Percentiles rank a stretch among this genome's conserved stretches.
These are phyloP conservation scores for Telmatochromis sp. DNA, from an alignment of 2,113 vertebrate species.

Conservation along the genomic window DNA sequence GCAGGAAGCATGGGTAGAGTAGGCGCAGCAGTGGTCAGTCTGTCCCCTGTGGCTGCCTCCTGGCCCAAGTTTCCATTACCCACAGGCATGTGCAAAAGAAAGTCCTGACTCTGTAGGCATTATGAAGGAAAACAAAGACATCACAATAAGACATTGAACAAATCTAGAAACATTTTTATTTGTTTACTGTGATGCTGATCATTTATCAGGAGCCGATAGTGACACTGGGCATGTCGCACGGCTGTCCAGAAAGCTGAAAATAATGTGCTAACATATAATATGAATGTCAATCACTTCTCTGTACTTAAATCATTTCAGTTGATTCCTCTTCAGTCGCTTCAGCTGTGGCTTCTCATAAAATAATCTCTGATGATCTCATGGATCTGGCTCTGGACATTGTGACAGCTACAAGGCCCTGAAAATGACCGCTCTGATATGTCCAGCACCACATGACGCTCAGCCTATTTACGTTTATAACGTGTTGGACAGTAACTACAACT, in stretches of 20 bases:
- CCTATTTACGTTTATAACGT: neutral
- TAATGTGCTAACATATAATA: neutral
- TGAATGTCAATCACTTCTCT: neutral
- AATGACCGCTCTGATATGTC: neutral
- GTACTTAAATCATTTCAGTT: neutral
- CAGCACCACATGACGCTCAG: neutral
- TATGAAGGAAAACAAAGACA: neutral
- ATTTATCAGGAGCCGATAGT: neutral
- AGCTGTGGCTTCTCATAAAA: neutral
- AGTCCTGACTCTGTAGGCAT: slow-evolving; percentile 84
- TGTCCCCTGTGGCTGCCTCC: slow-evolving; percentile 74
- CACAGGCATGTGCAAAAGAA: slow-evolving; percentile 87
- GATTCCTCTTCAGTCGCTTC: neutral
- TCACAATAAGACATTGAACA: neutral
- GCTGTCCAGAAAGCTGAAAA: neutral
- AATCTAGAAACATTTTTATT: neutral
- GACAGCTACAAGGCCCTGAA: neutral
- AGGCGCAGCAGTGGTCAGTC: slow-evolving; percentile 77
- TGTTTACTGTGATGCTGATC: neutral
- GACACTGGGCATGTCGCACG: neutral
- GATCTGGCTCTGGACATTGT: neutral
- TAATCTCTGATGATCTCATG: neutral
- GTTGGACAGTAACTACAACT: neutral
- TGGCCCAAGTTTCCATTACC: slow-evolving; percentile 79
- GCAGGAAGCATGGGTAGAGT: slow-evolving; percentile 79